A percentile compares a stretch with the other conserved stretches of the same genome.
These are phyloP conservation scores for Heteractis magnifica DNA, from an alignment of 92 coral and sea anemone genomes.

Conservation along the genomic window DNA sequence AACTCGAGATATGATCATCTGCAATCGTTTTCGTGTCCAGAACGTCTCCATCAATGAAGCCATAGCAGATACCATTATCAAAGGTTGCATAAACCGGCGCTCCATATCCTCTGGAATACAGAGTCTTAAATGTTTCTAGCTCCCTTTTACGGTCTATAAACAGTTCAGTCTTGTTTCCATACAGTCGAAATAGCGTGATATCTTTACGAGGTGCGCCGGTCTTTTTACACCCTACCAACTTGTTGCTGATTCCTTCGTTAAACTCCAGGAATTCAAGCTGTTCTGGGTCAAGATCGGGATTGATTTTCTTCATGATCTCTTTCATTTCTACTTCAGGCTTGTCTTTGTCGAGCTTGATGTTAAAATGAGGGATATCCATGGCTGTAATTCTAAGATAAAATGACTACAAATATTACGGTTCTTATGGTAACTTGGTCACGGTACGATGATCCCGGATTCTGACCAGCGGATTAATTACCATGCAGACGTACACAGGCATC, in stretches of 20 bases:
- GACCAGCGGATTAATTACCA: too few species aligned
- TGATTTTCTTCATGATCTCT: constrained; percentile 60
- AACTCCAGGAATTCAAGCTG: constrained; percentile 71
- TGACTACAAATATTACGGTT: not conserved
- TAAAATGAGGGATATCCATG: constrained; percentile 77
- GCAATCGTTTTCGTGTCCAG: constrained; percentile 70
- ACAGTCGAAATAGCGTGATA: constrained; percentile 77
- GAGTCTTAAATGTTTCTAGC: constrained; percentile 71
- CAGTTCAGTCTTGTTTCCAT: constrained; percentile 91
- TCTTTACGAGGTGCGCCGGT: constrained; percentile 60
- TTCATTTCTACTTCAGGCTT: constrained; percentile 64
- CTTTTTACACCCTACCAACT: constrained; percentile 73
- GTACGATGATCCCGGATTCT: too few species aligned
- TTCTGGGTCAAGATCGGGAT: constrained; percentile 65
- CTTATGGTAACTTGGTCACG: too few species aligned
- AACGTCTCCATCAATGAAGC: constrained; percentile 76
- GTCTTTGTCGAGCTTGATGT: constrained; percentile 58
- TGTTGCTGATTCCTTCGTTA: constrained; percentile 94
- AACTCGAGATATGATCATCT: constrained; percentile 63
- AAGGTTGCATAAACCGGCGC: constrained; percentile 86
- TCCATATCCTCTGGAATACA: constrained; percentile 77
- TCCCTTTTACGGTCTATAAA: constrained; percentile 89
- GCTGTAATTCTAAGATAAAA: not conserved
- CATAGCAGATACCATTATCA: constrained; percentile 81
- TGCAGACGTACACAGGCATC: too few species aligned